Conservation (phyloP, 2,888 invertebrate genomes). For the Leistus spinibarbis region DNA sequence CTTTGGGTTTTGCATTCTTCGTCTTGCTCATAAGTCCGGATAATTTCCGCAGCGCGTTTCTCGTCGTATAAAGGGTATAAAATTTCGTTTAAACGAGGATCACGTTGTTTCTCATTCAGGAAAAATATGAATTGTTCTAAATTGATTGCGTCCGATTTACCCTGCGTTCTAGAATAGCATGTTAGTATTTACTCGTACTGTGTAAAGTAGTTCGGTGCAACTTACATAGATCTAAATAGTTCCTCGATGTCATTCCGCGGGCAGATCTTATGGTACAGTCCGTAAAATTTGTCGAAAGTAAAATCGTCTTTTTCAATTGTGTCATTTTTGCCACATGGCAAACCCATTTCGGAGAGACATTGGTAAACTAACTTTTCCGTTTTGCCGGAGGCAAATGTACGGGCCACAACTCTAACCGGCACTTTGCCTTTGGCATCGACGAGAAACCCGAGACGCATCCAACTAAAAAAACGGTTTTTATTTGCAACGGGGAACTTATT, state of each 20-base stretch:
- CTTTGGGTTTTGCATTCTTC: conserved; percentile 75
- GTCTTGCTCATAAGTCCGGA: conserved; percentile 89
- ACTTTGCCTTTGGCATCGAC: conserved; percentile 95
- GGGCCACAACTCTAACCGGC: conserved; percentile 93
- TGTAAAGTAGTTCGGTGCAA: conserved; percentile 45
- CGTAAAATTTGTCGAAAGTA: conserved; percentile 98
- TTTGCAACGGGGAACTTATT: background rate
- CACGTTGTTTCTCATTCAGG: conserved; percentile 96
- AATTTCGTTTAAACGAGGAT: conserved; percentile 98
- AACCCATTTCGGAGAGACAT: conserved; percentile 88
- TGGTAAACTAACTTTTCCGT: conserved; percentile 98
- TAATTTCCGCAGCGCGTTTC: conserved; percentile 90
- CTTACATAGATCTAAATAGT: conserved; percentile 94
- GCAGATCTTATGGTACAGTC: conserved; percentile 97
- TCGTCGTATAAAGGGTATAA: conserved; percentile 96
- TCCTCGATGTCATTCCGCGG: conserved; percentile 99
- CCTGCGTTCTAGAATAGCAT: conserved; percentile 74
- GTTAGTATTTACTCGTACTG: background rate
- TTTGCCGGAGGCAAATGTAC: conserved; percentile 99
- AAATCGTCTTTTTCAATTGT: conserved; percentile 93
- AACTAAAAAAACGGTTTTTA: conserved; percentile 68
- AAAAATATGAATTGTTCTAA: conserved; percentile 89
- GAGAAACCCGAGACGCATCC: conserved; percentile 96
- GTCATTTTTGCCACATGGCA: conserved; percentile 95
- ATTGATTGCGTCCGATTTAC: conserved; percentile 86